Evolutionary conservation across 1,140 invertebrate species (phyloP), one percentile per base, ranked within the genome.

Genomic region (Stegodyphus dumicola): DNA sequence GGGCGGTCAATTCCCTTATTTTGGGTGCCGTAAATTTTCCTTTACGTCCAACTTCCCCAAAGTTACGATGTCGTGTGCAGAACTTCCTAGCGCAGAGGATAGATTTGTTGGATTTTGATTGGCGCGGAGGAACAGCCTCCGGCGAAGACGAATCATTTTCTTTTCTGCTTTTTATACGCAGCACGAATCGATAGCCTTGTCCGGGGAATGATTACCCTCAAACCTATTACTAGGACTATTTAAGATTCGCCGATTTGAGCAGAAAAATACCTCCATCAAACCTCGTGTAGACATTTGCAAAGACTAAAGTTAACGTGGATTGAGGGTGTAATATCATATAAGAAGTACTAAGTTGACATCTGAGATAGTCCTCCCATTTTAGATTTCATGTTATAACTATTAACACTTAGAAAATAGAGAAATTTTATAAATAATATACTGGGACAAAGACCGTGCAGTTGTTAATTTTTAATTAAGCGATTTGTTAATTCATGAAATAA

Each of bases 1-100:
- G n/a, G 80, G 33, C 79, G 70, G 71, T 75, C 71, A 75, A 75
- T 83, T 80, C 77, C 77, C 77, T 71, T 74, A 66, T 75, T 75
- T 83, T 73, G 70, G 71, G 71, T 75, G 71, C 48, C 79, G 17
- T 83, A 83, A 74, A 74, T 83, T 83, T 74, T 66, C 54, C 56
- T 83, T 74, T 74, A 66, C 56, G 48, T 73, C 56, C 70, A 69
- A 60, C 77, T 80, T 80, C 67, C 69, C 67, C 51, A 51, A 80
- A 80, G 77, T 80, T 80, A 71, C 18, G 77, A 71, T 80, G 77
- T 60, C 67, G 77, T 80, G 67, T 71, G 66, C 65, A 56, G 18
- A 71, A 33, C 67, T 80, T 70, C 18, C 52, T 7, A 78, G 65
- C 33, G 33, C 33, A 18, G 18, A 65, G 56, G 51, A 78, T 49